Percentiles rank a stretch among this genome's conserved stretches.
phyloP scores from a whole-genome alignment of 2,797 vertebrate genomes.

The Buphagus erythrorhynchus region DNA sequence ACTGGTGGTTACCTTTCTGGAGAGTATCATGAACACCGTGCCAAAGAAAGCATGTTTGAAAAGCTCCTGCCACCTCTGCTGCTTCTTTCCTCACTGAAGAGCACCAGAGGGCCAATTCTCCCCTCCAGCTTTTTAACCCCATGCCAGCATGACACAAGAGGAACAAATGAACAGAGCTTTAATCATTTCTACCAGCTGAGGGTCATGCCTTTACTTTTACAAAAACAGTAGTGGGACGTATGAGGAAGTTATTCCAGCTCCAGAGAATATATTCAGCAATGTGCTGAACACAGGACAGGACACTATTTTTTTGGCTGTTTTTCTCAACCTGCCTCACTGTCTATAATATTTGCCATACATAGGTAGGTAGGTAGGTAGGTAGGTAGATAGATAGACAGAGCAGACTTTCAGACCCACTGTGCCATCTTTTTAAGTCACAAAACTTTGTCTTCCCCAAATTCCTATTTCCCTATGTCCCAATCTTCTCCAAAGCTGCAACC shows the following conservation, averaged over 20 bases:
- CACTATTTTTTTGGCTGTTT: background rate
- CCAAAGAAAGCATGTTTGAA: background rate
- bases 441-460: background rate
- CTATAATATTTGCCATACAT: background rate
- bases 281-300: background rate
- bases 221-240: background rate
- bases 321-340: background rate
- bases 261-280: background rate
- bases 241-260: background rate
- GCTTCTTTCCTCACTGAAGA: background rate
- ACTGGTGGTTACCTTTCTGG: background rate
- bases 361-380: background rate
- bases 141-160: background rate
- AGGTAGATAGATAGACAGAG: background rate
- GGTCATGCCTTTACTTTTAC: background rate
- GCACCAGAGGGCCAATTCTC: accelerated
- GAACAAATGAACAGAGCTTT: background rate
- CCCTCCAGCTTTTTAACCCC: background rate
- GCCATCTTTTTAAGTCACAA: accelerated
- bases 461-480: background rate
- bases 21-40: accelerated
- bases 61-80: background rate
- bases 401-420: background rate
- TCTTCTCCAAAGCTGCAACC: background rate
- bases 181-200: background rate